Base-by-base conservation (phyloP, 30 jellyfish, hydroid and myxozoan genomes). In the Cassiopea xamachana region DNA sequence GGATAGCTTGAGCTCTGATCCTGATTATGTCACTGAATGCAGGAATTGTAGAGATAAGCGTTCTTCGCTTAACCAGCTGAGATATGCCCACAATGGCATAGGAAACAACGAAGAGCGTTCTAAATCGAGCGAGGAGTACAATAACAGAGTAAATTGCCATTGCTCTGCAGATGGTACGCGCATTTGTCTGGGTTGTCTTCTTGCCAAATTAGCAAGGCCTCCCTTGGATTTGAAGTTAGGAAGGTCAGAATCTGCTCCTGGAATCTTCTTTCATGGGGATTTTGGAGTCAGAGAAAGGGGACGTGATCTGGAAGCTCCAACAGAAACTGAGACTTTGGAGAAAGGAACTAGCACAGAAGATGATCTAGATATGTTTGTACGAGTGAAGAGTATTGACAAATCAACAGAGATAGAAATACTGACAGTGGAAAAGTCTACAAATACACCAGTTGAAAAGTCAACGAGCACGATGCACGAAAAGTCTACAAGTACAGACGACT, bases 161-260 rank as follows among this genome's bases (percentile, higher is more conserved):
- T 83, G 92, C 92, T 46, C 78, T 44, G 80, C 49, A 12, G 92
- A 69, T 17, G 83, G 85, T 1, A 16, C 62, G 48, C n/a, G 7
- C 6, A 58, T 83, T 50, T 83, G 92, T 39, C 50, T 83, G 43
- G 43, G n/a, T 18, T 83, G 83, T 73, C 80, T 83, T 73, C 55
- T 72, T 55, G 83, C 14, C 1, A 72, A 50, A 16, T 70, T 83
- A 10, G 73, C 55, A 1, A 82, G 46, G 82, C 69, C 90, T 15
- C 48, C 55, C 1, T 73, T 74, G 12, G 83, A 69, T 39, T 59
- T 12, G 64, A 72, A 59, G 17, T 49, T 83, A 2, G 62, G 80
- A 7, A 71, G 92, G 77, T 83, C 85, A 2, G 84, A 73, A 15
- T 83, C 92, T 13, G 92, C 92, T 3, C 92, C 92, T 12, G 19